phyloP scores from a whole-genome alignment of 2,113 vertebrate genomes.

The Gambusia affinis region DNA sequence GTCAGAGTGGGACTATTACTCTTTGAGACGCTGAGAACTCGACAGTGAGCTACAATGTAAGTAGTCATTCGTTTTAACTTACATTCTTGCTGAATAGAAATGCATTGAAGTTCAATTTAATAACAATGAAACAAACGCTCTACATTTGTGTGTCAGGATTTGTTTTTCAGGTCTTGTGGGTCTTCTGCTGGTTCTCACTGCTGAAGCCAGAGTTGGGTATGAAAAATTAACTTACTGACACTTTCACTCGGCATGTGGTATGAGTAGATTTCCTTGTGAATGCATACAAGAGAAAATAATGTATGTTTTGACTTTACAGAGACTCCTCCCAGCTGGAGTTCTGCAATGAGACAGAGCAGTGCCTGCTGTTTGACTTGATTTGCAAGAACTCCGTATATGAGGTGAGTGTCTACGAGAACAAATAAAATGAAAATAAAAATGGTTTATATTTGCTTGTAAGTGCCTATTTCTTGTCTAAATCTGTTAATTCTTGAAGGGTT shows the following conservation, averaged over 20 bases:
- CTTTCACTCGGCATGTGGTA: not conserved
- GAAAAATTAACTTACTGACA: conserved; percentile 18
- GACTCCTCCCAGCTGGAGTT: conserved; percentile 41
- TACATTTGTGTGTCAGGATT: conserved; percentile 62
- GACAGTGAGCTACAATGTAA: conserved; percentile 50
- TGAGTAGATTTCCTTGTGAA: not conserved
- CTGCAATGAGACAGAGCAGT: conserved; percentile 72
- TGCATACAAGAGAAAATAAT: not conserved
- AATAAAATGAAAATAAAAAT: too few relatives aligned
- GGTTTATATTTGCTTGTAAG: too few relatives aligned
- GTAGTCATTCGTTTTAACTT: conserved; percentile 27
- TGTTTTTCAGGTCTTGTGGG: conserved; percentile 58
- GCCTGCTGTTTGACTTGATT: conserved; percentile 66
- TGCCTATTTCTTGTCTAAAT: too few relatives aligned
- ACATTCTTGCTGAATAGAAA: not conserved
- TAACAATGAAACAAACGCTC: not conserved
- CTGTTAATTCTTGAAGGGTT: too few relatives aligned
- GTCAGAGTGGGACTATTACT: not conserved
- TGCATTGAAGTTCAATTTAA: not conserved
- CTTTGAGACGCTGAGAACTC: not conserved
- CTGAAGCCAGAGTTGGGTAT: conserved; percentile 76
- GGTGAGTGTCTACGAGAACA: conserved; percentile 51
- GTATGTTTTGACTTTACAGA: conserved; percentile 39
- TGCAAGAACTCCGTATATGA: conserved; percentile 64
- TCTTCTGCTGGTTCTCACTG: conserved; percentile 63